A percentile compares a stretch with the other conserved stretches of the same genome.
phyloP scores from a whole-genome alignment of 2,888 invertebrate species.

The Acanthosepion lycidas region DNA sequence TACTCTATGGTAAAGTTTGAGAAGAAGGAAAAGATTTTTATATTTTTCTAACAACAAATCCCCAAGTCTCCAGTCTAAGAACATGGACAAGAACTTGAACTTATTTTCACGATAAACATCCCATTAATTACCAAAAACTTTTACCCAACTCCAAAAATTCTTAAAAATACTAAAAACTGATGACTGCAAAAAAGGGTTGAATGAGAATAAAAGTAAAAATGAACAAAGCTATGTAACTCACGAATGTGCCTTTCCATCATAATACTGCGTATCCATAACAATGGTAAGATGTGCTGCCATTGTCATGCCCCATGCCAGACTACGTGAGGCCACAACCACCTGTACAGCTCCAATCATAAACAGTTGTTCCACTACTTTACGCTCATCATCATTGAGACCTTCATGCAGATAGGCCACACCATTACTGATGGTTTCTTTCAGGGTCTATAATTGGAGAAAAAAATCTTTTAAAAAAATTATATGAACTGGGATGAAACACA shows the following conservation, averaged over 20 bases:
- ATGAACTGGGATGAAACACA: too few relatives aligned
- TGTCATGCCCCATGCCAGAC: slow-evolving; percentile 93
- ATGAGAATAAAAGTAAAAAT: background rate
- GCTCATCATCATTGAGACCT: slow-evolving; percentile 88
- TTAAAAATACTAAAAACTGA: background rate
- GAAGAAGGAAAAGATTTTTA: too few relatives aligned
- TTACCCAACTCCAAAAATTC: background rate
- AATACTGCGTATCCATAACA: slow-evolving; percentile 95
- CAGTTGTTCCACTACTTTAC: slow-evolving; percentile 92
- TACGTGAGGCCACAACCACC: slow-evolving; percentile 91
- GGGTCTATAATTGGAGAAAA: slow-evolving; percentile 78
- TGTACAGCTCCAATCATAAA: slow-evolving; percentile 92
- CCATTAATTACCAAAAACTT: too few relatives aligned
- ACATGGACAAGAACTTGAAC: too few relatives aligned
- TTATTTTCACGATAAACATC: too few relatives aligned
- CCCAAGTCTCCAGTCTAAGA: too few relatives aligned
- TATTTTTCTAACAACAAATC: too few relatives aligned
- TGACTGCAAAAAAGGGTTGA: background rate
- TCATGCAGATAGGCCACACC: slow-evolving; percentile 99
- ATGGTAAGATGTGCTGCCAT: slow-evolving; percentile 93
- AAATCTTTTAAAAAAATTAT: background rate
- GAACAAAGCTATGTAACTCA: slow-evolving; percentile 55
- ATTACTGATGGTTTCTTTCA: slow-evolving; percentile 92
- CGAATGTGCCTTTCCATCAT: slow-evolving; percentile 82
- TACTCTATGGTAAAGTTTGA: too few relatives aligned